phyloP scores from a whole-genome alignment of 1,140 invertebrate genomes.

The Vollenhovia emeryi region DNA sequence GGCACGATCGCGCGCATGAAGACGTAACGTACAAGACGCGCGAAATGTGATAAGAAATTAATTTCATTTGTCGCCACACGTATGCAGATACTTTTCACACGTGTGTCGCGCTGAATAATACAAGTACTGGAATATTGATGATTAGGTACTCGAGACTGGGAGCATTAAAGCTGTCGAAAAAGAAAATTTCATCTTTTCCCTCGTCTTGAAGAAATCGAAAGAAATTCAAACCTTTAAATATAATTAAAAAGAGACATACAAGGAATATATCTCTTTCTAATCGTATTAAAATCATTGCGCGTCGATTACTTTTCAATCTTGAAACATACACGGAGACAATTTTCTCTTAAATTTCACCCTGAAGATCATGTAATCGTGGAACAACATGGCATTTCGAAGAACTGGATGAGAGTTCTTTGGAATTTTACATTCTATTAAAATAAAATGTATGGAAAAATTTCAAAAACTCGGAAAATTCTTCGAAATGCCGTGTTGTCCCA shows the following conservation, averaged over 20 bases:
- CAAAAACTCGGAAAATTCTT: no score
- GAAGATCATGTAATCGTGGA: no score
- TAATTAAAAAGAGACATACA: not conserved
- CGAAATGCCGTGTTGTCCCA: no score
- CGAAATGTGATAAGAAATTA: not conserved
- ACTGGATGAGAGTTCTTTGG: no score
- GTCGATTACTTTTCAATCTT: no score
- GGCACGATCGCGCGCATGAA: not conserved
- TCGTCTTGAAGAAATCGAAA: not conserved
- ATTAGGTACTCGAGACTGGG: not conserved
- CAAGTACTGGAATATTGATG: not conserved
- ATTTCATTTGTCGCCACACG: not conserved
- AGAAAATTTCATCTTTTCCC: not conserved
- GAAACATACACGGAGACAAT: no score
- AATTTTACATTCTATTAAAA: no score
- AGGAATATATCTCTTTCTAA: not conserved
- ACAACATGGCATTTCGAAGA: no score
- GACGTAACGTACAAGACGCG: conserved; percentile 15
- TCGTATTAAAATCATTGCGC: no score
- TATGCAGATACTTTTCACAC: not conserved
- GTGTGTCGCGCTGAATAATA: not conserved
- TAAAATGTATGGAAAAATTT: no score
- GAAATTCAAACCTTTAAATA: not conserved
- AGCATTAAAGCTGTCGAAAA: not conserved
- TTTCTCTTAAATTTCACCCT: no score